These are phyloP conservation scores for Argyra leucocephala DNA, from an alignment of 2,888 invertebrate genomes.

Conservation along the genomic window DNA sequence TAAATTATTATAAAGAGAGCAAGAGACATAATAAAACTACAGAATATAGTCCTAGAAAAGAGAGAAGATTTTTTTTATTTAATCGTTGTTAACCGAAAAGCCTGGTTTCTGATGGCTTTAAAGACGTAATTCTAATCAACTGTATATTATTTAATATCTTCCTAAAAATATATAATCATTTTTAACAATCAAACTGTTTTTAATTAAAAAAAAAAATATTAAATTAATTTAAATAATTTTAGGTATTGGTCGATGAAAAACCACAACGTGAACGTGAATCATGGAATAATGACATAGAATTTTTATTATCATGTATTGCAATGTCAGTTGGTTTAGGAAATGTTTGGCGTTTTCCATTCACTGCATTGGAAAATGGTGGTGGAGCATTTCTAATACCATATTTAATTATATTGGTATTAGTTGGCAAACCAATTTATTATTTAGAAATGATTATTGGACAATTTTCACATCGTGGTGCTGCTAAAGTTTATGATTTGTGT, in stretches of 20 bases:
- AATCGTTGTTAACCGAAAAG: too few relatives aligned
- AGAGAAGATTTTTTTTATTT: too few relatives aligned
- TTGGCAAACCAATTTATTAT: constrained; percentile 62
- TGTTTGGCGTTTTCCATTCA: constrained; percentile 60
- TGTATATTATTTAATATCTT: too few relatives aligned
- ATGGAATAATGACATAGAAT: constrained; percentile 43
- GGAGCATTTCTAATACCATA: constrained; percentile 59
- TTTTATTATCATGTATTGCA: constrained; percentile 43
- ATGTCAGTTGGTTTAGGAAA: constrained; percentile 60
- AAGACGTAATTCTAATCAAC: too few relatives aligned
- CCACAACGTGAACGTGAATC: constrained; percentile 33
- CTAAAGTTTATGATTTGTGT: constrained; percentile 56
- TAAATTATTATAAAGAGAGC: too few relatives aligned
- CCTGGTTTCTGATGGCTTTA: too few relatives aligned
- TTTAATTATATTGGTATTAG: constrained; percentile 52
- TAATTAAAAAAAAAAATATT: too few relatives aligned
- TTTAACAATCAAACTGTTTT: too few relatives aligned
- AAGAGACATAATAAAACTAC: too few relatives aligned
- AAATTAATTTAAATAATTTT: not conserved
- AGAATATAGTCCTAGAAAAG: too few relatives aligned
- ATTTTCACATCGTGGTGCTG: constrained; percentile 60
- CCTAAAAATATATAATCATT: too few relatives aligned
- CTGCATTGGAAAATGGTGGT: constrained; percentile 58
- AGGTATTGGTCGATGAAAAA: constrained; percentile 11
- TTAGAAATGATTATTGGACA: constrained; percentile 66